A percentile compares a stretch with the other conserved stretches of the same genome.
phyloP scores from a whole-genome alignment of 1,140 invertebrate genomes.

The Lordiphosa stackelbergi region DNA sequence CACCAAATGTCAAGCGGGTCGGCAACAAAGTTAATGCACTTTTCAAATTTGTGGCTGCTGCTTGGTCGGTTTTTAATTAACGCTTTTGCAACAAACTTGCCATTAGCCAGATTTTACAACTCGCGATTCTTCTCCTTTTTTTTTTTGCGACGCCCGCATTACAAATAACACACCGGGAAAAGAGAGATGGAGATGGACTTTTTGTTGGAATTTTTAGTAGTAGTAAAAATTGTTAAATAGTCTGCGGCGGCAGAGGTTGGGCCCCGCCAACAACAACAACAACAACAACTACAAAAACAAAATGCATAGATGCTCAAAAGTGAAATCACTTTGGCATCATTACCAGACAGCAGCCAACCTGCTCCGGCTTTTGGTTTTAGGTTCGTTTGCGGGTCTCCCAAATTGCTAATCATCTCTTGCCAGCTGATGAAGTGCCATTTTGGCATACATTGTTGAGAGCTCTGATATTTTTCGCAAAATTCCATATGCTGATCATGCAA shows the following conservation, averaged over 20 bases:
- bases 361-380: slow-evolving; percentile 22
- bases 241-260: slow-evolving; percentile 63
- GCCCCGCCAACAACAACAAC: slow-evolving; percentile 20
- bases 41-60: slow-evolving; percentile 29
- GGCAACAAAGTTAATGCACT: slow-evolving; percentile 61
- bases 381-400: neutral
- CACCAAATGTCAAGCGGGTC: slow-evolving; percentile 7
- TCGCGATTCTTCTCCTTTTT: slow-evolving; percentile 47
- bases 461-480: slow-evolving; percentile 21
- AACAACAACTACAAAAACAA: slow-evolving; percentile 11
- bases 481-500: slow-evolving; percentile 31
- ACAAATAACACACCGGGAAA: slow-evolving; percentile 48
- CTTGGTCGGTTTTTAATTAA: slow-evolving; percentile 64
- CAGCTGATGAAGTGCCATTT: slow-evolving; percentile 50
- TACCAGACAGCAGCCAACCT: slow-evolving; percentile 14
- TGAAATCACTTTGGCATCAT: slow-evolving; percentile 59
- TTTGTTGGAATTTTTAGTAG: slow-evolving; percentile 67
- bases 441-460: slow-evolving; percentile 56
- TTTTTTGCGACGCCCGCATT: slow-evolving; percentile 66
- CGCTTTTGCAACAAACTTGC: slow-evolving; percentile 71
- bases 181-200: slow-evolving; percentile 19
- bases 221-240: slow-evolving; percentile 73
- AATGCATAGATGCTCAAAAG: slow-evolving; percentile 45
- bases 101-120: slow-evolving; percentile 73
- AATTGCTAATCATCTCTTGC: slow-evolving; percentile 20